Evolutionary conservation across 2,113 vertebrate genomes (phyloP), one percentile per base, ranked within the genome.

Genomic region (Oryzias woworae): DNA sequence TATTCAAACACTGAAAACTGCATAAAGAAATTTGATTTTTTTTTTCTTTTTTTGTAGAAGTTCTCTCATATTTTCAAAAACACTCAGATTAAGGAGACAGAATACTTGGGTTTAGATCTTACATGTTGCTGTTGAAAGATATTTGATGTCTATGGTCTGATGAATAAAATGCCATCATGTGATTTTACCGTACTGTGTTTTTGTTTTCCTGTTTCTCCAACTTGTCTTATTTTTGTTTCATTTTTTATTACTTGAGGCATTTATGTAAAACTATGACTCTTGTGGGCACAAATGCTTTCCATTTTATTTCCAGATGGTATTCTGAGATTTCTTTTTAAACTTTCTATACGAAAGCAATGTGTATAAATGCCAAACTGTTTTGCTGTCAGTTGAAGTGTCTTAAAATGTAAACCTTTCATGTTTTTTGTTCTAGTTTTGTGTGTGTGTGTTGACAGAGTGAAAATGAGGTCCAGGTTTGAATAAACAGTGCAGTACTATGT

Each of bases 401-500:
- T 26, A 73, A 53, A 23, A 67, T 71, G 49, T 58, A 67, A 75
- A 73, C 48, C 36, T 72, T 55, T 12, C 52, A 78, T 70, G 4
- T 65, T 53, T 62, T 64, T 58, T 56, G 55, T 59, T 75, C 55
- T 62, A 36, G 31, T 12, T 12, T 36, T 36, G 36, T 36, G 36
- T 36, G 36, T 36, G 26, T 36, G 36, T 36, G 36, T 36, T 36
- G 36, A 36, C 53, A n/a, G 57, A 66, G 66, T 78, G 78, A 83
- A 83, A 84, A 77, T 76, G 66, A 88, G 75, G 77, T 88, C 82
- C 76, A 70, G 78, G 75, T 83, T 82, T 87, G 53, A 88, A 81
- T 85, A 82, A 85, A 77, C 51, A 77, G 65, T 58, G 56, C 51
- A 78, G 64, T 58, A 59, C 66, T 66, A 46, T 66, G 71, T 66